Conservation (phyloP, 2,113 vertebrate genomes). For the Meriones unguiculatus region DNA sequence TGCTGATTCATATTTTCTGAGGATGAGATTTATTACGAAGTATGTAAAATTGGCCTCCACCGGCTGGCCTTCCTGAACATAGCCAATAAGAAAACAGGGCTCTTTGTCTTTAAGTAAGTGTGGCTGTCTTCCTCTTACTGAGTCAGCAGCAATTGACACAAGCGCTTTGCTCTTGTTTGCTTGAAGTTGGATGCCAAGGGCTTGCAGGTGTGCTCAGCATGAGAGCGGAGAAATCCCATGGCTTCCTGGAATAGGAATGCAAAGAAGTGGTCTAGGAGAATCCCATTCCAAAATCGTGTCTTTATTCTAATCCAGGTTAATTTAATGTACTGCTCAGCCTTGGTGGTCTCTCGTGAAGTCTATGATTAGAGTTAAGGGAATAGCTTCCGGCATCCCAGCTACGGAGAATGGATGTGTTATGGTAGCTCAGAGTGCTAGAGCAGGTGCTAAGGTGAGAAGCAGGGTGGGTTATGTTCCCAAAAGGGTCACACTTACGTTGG, state of each 20-base stretch:
- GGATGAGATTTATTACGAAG: constrained; percentile 67
- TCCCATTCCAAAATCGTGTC: background rate
- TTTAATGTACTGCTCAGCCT: background rate
- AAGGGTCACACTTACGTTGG: background rate
- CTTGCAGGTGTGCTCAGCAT: background rate
- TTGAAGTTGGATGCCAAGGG: constrained; percentile 72
- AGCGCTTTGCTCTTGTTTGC: constrained; percentile 80
- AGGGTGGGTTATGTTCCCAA: background rate
- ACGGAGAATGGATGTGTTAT: background rate
- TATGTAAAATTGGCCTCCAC: constrained; percentile 12
- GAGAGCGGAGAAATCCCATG: background rate
- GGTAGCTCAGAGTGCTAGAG: background rate
- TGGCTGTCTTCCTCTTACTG: background rate
- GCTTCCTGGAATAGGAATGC: constrained; percentile 68
- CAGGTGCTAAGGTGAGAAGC: background rate
- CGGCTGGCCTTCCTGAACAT: constrained; percentile 65
- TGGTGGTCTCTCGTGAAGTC: constrained; percentile 18
- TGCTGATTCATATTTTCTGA: constrained; percentile 5
- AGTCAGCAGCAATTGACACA: constrained; percentile 67
- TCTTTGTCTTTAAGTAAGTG: constrained; percentile 27
- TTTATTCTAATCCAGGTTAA: constrained; percentile 37
- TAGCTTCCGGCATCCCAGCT: background rate
- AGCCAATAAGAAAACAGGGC: constrained; percentile 68
- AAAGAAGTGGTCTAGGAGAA: constrained; percentile 57
- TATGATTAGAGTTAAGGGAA: background rate